Conservation (phyloP, 2,797 vertebrate genomes). For the Poeciliopsis turneri region DNA sequence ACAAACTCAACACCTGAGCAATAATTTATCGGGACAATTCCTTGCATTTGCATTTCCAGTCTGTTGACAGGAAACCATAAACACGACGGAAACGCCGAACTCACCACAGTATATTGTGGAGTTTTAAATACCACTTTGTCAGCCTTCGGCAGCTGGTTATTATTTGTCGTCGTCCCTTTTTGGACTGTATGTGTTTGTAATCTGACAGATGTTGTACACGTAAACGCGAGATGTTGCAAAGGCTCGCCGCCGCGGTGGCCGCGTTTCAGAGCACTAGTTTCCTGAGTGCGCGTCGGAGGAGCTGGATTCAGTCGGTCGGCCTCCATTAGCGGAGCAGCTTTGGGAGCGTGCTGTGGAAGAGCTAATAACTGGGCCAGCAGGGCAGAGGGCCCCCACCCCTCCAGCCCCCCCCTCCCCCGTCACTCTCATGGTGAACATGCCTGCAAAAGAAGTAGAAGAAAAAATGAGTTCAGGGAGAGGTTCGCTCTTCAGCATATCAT, state of each 20-base stretch:
- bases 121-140: constrained; percentile 37
- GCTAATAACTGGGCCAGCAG: constrained; percentile 63
- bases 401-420: constrained; percentile 13
- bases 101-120: constrained; percentile 28
- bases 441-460: constrained; percentile 30
- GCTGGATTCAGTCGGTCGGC: constrained; percentile 46
- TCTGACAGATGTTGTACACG: constrained; percentile 27
- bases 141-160: constrained; percentile 49
- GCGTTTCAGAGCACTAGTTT: constrained; percentile 27
- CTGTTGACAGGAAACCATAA: constrained; percentile 18
- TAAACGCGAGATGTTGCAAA: not conserved
- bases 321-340: constrained; percentile 60
- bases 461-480: constrained; percentile 61
- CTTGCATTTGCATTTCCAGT: constrained; percentile 24
- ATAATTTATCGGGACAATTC: constrained; percentile 41
- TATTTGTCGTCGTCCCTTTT: constrained; percentile 51
- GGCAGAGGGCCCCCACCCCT: constrained; percentile 23
- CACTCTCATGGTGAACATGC: constrained; percentile 53
- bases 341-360: constrained; percentile 56
- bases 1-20: constrained; percentile 48
- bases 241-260: constrained; percentile 15
- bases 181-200: constrained; percentile 61
- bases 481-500: constrained; percentile 38
- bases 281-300: constrained; percentile 34
- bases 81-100: constrained; percentile 1